Evolutionary conservation across 2,113 vertebrate genomes (phyloP).

Genomic region (Nestor notabilis): DNA sequence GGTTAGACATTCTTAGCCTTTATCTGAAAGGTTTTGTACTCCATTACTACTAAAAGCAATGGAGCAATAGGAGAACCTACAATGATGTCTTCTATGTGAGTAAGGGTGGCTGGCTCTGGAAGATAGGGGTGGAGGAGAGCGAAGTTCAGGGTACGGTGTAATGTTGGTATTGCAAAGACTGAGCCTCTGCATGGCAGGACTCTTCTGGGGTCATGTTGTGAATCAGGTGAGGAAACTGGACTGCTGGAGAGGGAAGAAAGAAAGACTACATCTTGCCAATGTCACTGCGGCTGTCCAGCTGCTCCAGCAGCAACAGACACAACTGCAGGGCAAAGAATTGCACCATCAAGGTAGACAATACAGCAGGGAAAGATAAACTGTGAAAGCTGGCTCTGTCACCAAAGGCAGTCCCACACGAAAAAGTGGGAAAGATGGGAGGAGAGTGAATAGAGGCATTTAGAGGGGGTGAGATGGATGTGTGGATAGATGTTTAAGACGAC

Average conservation of each 20-base stretch:
- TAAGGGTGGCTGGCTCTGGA: not conserved
- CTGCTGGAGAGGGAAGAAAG: not conserved
- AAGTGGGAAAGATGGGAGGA: not conserved
- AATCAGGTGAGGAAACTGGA: not conserved
- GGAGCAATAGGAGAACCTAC: not conserved
- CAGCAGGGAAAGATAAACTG: not conserved
- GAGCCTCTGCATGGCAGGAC: rapidly evolving
- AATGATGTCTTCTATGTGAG: rapidly evolving
- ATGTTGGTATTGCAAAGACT: not conserved
- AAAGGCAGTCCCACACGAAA: not conserved
- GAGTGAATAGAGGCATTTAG: not conserved
- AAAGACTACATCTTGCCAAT: not conserved
- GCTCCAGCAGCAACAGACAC: not conserved
- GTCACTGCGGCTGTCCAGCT: not conserved
- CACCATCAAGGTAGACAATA: not conserved
- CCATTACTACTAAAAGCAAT: not conserved
- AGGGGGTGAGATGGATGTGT: not conserved
- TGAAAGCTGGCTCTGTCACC: not conserved
- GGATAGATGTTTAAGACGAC: not conserved
- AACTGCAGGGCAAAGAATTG: not conserved
- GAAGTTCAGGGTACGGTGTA: not conserved
- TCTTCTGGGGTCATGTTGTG: not conserved
- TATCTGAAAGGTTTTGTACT: not conserved
- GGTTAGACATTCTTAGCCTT: not conserved
- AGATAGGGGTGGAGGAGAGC: rapidly evolving